A percentile compares a stretch with the other conserved stretches of the same genome.
phyloP scores from a whole-genome alignment of 2,888 invertebrate species.

The Phyllotreta cruciferae region DNA sequence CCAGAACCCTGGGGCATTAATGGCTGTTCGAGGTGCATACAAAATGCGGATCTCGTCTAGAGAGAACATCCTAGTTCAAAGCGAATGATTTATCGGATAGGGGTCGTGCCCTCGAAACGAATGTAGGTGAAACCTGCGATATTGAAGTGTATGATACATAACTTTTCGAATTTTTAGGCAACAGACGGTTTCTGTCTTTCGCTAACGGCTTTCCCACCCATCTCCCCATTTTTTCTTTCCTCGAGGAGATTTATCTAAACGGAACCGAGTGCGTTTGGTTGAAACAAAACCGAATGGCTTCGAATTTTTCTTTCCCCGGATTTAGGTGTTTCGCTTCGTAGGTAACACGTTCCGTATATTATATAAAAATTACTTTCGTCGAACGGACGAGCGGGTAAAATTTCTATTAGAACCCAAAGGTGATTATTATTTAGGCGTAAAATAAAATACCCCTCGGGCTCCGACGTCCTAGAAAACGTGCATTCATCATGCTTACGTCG shows the following conservation, averaged over 20 bases:
- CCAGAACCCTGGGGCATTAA: slow-evolving; percentile 14
- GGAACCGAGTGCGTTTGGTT: no score
- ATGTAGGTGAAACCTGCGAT: slow-evolving; percentile 17
- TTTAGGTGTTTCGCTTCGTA: no score
- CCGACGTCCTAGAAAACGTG: slow-evolving; percentile 25
- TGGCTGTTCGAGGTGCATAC: slow-evolving; percentile 16
- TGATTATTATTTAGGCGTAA: slow-evolving; percentile 20
- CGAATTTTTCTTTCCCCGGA: no score
- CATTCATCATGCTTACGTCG: slow-evolving; percentile 37
- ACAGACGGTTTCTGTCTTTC: slow-evolving; percentile 15
- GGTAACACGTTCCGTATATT: no score
- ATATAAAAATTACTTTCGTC: no score
- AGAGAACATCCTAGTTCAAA: slow-evolving; percentile 15
- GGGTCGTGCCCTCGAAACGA: slow-evolving; percentile 11
- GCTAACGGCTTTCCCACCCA: slow-evolving; percentile 7
- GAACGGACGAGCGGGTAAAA: no score
- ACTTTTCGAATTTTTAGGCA: slow-evolving; percentile 10
- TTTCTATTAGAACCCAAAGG: no score
- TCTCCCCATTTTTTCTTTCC: not conserved
- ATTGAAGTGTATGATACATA: slow-evolving; percentile 18
- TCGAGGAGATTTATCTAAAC: no score
- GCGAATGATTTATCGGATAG: slow-evolving; percentile 10
- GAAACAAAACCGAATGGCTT: no score
- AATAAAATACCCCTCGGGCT: slow-evolving; percentile 22
- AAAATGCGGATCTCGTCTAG: slow-evolving; percentile 18